These are phyloP conservation scores for Cassiopea xamachana DNA, from an alignment of 30 jellyfish, hydroid and myxozoan species.

Conservation along the genomic window DNA sequence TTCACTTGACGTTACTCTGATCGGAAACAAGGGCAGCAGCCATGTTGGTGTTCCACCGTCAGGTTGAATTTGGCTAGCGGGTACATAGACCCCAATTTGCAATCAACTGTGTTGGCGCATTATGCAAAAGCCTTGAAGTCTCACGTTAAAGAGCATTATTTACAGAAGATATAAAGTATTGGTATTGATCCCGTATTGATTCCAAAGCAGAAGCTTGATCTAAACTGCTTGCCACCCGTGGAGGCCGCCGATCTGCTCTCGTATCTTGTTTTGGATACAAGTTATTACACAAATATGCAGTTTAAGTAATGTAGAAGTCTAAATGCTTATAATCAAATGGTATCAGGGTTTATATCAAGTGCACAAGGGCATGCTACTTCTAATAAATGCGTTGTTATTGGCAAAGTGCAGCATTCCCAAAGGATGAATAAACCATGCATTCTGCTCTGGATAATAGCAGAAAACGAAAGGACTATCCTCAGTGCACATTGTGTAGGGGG, in stretches of 20 bases:
- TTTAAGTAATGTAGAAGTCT: conserved; percentile 6
- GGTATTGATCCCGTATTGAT: conserved; percentile 19
- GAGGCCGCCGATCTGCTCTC: conserved; percentile 24
- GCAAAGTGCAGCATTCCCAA: conserved; percentile 64
- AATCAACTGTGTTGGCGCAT: background rate
- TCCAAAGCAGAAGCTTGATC: conserved; percentile 6
- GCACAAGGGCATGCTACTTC: conserved; percentile 28
- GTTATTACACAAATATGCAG: background rate
- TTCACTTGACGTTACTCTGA: no score
- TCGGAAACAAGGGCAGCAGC: no score
- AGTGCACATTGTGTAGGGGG: conserved; percentile 66
- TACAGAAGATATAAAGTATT: conserved; percentile 1
- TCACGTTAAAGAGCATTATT: conserved; percentile 6
- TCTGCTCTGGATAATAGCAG: conserved; percentile 46
- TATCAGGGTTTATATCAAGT: conserved; percentile 57
- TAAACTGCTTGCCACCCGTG: conserved; percentile 12
- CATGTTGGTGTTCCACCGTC: background rate
- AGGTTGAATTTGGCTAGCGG: background rate
- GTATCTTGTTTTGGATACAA: conserved; percentile 20
- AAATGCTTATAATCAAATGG: conserved; percentile 57
- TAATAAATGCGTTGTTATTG: conserved; percentile 26
- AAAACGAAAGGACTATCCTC: conserved; percentile 43
- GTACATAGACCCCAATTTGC: background rate
- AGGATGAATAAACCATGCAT: conserved; percentile 67
- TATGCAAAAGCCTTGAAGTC: conserved; percentile 3